These are phyloP conservation scores for Dicentrarchus labrax DNA, from an alignment of 2,113 vertebrate species.

Conservation along the genomic window DNA sequence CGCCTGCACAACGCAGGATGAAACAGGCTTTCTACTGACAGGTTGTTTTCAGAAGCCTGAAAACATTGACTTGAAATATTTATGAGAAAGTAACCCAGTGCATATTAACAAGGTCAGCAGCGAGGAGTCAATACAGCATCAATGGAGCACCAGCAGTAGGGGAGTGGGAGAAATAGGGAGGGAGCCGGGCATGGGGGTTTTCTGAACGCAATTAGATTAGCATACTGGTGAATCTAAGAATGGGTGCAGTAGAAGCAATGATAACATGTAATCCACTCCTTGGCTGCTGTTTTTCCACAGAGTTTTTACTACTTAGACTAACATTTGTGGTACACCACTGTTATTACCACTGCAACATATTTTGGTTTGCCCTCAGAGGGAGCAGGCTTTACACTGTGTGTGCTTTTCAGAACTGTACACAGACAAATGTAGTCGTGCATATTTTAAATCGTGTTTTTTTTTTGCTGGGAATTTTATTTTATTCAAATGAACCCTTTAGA, in stretches of 20 bases:
- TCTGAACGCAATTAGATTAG: slow-evolving; percentile 65
- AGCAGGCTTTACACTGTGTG: slow-evolving; percentile 7
- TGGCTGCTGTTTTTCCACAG: slow-evolving; percentile 48
- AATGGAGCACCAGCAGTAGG: slow-evolving; percentile 52
- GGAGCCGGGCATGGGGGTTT: slow-evolving; percentile 34
- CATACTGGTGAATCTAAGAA: slow-evolving; percentile 64
- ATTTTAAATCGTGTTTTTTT: slow-evolving; percentile 30
- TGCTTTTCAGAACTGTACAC: background rate
- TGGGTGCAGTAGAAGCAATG: slow-evolving; percentile 49
- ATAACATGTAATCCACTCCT: slow-evolving; percentile 43
- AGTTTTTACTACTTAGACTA: slow-evolving; percentile 42
- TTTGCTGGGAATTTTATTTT: slow-evolving; percentile 29
- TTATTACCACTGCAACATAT: slow-evolving; percentile 56
- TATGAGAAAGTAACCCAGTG: slow-evolving; percentile 80
- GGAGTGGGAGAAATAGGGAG: slow-evolving; percentile 40
- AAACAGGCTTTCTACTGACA: slow-evolving; percentile 78
- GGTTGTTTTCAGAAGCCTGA: slow-evolving; percentile 81
- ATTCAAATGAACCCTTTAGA: slow-evolving; percentile 8
- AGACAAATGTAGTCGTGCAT: slow-evolving; percentile 11
- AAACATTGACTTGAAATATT: slow-evolving; percentile 83
- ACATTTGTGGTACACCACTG: slow-evolving; percentile 57
- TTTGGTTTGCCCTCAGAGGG: slow-evolving; percentile 34
- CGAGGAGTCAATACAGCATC: slow-evolving; percentile 67
- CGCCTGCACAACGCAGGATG: slow-evolving; percentile 51
- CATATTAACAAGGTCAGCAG: slow-evolving; percentile 82